Base-by-base conservation (phyloP, 2,113 vertebrate species). In the Eonycteris spelaea region DNA sequence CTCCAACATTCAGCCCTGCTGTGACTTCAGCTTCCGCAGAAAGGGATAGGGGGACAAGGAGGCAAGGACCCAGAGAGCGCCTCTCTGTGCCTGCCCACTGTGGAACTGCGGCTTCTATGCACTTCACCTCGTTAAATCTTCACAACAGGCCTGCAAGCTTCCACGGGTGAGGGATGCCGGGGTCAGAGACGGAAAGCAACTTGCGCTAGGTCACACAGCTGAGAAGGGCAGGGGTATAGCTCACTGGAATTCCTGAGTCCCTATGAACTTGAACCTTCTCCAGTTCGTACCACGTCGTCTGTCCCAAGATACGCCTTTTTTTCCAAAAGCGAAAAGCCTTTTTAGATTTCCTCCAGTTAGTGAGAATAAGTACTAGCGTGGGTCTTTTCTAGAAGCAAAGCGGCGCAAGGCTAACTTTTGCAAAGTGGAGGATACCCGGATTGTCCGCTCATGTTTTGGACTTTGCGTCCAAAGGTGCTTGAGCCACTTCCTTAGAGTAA, bases 231-330 rank as follows among this genome's bases (percentile, higher is more conserved):
- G 3, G 73, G 43, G 38, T 65, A 10, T 38, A 67, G 67, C 28
- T 16, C 79, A 83, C 14, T 40, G 55, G 77, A 80, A 71, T 21
- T 70, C 43, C 28, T 7, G 38, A 86, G 63, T 92, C 30, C 30
- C 61, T 96, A 26, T 68, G 61, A 91, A 75, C 38, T 93, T 85
- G 26, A 93, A 86, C 45, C 86, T 24, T 79, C 35, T 91, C 35
- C 8, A 48, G 87, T 90, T 95, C 65, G 74, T 55, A 84, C 35
- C 43, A 48, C 33, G 74, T 6, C n/a, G 21, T 59, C 40, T 82
- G 24, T 74, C 73, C 55, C 19, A 83, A 92, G 40, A 94, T 3
- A 78, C 4, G 38, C 35, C 15, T 57, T 57, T 79, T 79, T 57
- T 6, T 9, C 0, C n/a, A 16, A 40, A 80, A 40, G 53, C 15